These are phyloP conservation scores for Timema cristinae DNA, from an alignment of 2,888 invertebrate genomes.

Conservation along the genomic window DNA sequence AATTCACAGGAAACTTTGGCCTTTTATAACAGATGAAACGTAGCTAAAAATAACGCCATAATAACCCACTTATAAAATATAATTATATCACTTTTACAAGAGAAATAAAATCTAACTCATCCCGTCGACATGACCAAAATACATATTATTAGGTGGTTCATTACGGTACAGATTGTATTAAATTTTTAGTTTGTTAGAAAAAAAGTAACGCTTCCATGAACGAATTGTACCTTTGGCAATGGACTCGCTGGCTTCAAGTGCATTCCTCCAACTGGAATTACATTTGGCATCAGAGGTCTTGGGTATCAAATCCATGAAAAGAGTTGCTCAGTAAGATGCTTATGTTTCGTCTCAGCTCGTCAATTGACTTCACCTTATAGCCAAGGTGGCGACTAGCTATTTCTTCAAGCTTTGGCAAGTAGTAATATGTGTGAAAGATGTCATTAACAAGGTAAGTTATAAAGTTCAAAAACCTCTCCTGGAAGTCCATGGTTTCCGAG, in stretches of 20 bases:
- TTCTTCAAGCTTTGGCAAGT: neutral
- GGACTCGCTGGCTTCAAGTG: conserved; percentile 50
- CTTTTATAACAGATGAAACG: no score
- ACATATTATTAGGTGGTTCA: no score
- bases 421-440: neutral
- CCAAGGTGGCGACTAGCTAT: conserved; percentile 15
- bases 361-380: conserved; percentile 12
- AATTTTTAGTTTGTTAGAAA: no score
- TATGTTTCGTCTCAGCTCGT: conserved; percentile 15
- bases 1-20: no score
- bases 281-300: conserved; percentile 51
- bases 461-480: conserved; percentile 47
- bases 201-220: no score
- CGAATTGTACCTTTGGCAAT: conserved; percentile 44
- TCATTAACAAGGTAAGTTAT: conserved; percentile 31
- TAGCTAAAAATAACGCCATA: no score
- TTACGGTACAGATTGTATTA: no score
- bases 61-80: no score
- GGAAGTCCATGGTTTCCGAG: conserved; percentile 48
- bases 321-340: conserved; percentile 53
- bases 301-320: conserved; percentile 55
- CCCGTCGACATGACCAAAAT: no score
- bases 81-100: no score
- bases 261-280: conserved; percentile 55
- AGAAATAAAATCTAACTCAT: no score